A percentile compares a stretch with the other conserved stretches of the same genome.
These are phyloP conservation scores for Merodon equestris DNA, from an alignment of 2,888 invertebrate species.

Conservation along the genomic window DNA sequence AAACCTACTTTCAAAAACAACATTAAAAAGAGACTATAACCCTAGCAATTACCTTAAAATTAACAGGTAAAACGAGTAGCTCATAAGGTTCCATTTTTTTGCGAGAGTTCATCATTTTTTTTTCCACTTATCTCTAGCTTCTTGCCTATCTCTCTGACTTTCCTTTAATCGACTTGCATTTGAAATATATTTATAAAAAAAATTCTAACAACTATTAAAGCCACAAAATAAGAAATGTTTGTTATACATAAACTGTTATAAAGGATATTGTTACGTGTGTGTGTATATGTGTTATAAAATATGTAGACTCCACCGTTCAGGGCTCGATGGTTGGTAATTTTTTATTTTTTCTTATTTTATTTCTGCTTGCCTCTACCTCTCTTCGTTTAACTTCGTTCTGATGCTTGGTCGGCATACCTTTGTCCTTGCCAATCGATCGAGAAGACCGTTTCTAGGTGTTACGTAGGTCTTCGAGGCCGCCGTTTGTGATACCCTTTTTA, in stretches of 20 bases:
- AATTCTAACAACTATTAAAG: conserved; percentile 63
- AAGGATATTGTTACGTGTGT: conserved; percentile 11
- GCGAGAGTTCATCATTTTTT: conserved; percentile 32
- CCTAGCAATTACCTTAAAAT: conserved; percentile 67
- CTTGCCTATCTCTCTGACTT: conserved; percentile 10
- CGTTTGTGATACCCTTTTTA: conserved; percentile 87
- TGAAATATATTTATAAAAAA: conserved; percentile 16
- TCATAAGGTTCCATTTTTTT: conserved; percentile 62
- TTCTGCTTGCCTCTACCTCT: conserved; percentile 60
- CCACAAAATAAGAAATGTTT: conserved; percentile 55
- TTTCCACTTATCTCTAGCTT: conserved; percentile 10
- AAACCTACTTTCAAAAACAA: conserved; percentile 26
- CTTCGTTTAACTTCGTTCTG: conserved; percentile 14
- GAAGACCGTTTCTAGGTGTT: conserved; percentile 73
- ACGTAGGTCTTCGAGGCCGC: conserved; percentile 88
- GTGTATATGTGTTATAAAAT: conserved; percentile 12
- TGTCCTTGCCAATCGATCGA: conserved; percentile 50
- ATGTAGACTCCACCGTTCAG: conserved; percentile 12
- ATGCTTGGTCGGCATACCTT: conserved; percentile 41
- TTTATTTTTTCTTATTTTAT: conserved; percentile 47
- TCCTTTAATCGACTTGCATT: conserved; percentile 6
- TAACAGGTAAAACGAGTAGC: conserved; percentile 79
- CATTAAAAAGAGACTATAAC: conserved; percentile 68
- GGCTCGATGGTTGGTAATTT: conserved; percentile 21
- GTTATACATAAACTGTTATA: conserved; percentile 8